phyloP scores from a whole-genome alignment of 2,797 vertebrate species.

The Molossus alvarezi region DNA sequence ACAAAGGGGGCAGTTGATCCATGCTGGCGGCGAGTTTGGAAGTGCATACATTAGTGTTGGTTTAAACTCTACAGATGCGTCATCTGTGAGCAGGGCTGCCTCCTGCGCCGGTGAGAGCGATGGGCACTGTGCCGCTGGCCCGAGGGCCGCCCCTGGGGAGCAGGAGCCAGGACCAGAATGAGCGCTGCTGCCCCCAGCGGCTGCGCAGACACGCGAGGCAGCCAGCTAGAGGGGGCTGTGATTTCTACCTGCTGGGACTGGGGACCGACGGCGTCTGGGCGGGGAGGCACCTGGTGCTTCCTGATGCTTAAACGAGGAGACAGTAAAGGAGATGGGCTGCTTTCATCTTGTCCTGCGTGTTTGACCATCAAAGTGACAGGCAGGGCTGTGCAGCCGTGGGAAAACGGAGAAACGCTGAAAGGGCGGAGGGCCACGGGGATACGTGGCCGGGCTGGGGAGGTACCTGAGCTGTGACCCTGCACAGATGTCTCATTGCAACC shows the following conservation, averaged over 20 bases:
- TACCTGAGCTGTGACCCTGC: not conserved
- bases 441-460: not conserved
- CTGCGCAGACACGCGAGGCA: conserved; percentile 15
- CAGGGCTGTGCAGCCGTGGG: not conserved
- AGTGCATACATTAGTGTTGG: conserved; percentile 54
- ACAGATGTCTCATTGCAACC: not conserved
- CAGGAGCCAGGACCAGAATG: conserved; percentile 48
- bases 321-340: not conserved
- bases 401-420: not conserved
- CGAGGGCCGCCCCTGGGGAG: conserved; percentile 11
- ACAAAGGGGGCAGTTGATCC: conserved; percentile 31
- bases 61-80: conserved; percentile 54
- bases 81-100: conserved; percentile 34
- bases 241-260: not conserved
- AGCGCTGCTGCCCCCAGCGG: not conserved
- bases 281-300: not conserved
- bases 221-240: not conserved
- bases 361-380: not conserved
- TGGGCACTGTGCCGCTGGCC: not conserved
- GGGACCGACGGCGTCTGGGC: not conserved
- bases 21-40: conserved; percentile 44
- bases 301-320: not conserved
- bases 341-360: not conserved
- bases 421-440: not conserved
- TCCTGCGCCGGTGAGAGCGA: not conserved